Base-by-base conservation (phyloP, 53 echinoderm and acorn worm species). In the Paelopatides confundens region DNA sequence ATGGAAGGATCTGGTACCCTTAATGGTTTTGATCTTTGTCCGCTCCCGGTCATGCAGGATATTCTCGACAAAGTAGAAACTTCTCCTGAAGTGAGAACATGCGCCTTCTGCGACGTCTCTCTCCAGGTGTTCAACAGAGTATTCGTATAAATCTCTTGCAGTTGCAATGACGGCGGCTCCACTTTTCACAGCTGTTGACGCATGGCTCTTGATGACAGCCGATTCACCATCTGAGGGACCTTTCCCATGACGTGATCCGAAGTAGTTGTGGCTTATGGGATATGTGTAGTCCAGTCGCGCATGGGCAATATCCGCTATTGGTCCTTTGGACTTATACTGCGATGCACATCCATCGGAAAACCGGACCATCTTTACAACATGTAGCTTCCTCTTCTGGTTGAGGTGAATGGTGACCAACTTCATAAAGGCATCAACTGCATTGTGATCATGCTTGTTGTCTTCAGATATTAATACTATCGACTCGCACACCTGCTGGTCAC, bases 241-340 rank as follows among this genome's bases (percentile, higher is more conserved):
- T 68, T 68, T 91, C 24, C 87, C 88, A 79, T 91, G 91, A 32
- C 82, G 47, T 1, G 87, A 88, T n/a, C 91, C 91, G 29, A 67
- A 65, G 46, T 48, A 91, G 71, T 67, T 69, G 54, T 92, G 88
- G 71, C 15, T 13, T 10, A 71, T 82, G 3, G 46, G 71, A 43
- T 40, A 88, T 18, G 81, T 30, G 51, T 43, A 88, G 47, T 92
- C 91, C 14, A 26, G 11, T 31, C 12, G 13, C 26, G 71, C 50
- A 54, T 87, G 63, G 51, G 82, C 82, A 26, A 92, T 83, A 46
- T 88, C 88, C 21, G 82, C 70, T 13, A 91, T 18, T 21, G 91
- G 87, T 7, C 91, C 87, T 23, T 50, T 62, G 11, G 91, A 91
- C 66, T 91, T 91, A 81, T 91, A 91, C 66, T 91, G 91, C 13